A percentile compares a stretch with the other conserved stretches of the same genome.
Evolutionary conservation across 2,113 vertebrate genomes (phyloP).

Genomic region (Oreotrochilus melanogaster): DNA sequence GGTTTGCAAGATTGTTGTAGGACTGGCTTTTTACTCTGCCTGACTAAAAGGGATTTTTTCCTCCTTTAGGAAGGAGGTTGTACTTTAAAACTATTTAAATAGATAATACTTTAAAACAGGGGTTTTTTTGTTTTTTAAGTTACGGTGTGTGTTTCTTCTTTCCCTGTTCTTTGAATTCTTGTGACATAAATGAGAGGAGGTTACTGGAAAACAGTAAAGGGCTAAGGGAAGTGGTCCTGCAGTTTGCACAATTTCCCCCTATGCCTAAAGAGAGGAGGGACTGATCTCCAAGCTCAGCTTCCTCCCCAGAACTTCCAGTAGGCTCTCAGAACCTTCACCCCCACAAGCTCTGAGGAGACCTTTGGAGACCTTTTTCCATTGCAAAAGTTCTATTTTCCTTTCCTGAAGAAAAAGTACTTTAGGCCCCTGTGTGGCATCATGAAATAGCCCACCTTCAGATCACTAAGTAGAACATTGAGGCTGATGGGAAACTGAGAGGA

Average conservation of each 20-base stretch:
- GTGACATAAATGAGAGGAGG: background rate
- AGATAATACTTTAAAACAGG: background rate
- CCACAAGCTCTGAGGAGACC: background rate
- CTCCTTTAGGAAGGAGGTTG: background rate
- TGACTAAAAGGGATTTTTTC: background rate
- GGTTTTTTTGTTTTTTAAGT: background rate
- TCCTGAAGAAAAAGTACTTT: background rate
- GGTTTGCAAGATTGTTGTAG: background rate
- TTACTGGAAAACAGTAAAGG: background rate
- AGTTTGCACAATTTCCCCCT: background rate
- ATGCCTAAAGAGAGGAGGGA: background rate
- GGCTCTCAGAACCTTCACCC: background rate
- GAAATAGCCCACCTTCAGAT: background rate
- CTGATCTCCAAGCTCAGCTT: background rate
- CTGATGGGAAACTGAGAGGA: background rate
- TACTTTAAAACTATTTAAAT: background rate
- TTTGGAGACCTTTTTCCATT: background rate
- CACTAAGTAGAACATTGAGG: background rate
- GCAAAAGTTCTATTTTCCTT: background rate
- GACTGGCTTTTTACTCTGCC: background rate
- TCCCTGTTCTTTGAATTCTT: background rate
- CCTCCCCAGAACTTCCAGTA: background rate
- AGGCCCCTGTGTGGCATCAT: background rate
- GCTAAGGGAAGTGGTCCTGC: background rate
- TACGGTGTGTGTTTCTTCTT: background rate